These are phyloP conservation scores for Pocillopora verrucosa DNA, from an alignment of 64 coral and sea anemone species.

Conservation along the genomic window DNA sequence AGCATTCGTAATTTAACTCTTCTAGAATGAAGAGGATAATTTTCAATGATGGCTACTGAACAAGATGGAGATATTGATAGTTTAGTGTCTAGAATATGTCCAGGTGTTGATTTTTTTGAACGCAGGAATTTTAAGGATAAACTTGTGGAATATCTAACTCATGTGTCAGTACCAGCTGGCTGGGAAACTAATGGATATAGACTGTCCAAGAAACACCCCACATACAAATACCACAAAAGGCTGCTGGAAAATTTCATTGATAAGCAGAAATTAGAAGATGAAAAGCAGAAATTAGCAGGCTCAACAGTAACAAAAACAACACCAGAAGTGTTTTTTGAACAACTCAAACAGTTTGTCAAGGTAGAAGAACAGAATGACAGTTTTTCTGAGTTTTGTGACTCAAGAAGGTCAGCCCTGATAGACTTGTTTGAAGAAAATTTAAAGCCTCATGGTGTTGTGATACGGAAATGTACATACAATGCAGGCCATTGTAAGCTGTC, in stretches of 20 bases:
- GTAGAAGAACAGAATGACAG: neutral
- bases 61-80: neutral
- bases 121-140: neutral
- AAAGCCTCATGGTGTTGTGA: neutral
- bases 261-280: too few species aligned
- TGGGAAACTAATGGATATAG: neutral
- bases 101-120: neutral
- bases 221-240: neutral
- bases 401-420: neutral
- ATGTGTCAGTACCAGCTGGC: neutral
- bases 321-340: neutral
- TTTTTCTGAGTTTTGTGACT: neutral
- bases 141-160: neutral
- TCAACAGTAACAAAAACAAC: neutral
- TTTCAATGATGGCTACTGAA: neutral
- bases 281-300: neutral
- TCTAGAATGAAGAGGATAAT: neutral
- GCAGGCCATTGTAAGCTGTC: neutral
- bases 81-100: neutral
- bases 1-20: too few species aligned
- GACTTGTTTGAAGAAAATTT: slow-evolving; percentile 15
- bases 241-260: neutral
- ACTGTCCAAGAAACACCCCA: neutral
- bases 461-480: neutral
- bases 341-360: slow-evolving; percentile 6